These are phyloP conservation scores for Aeoliscus strigatus DNA, from an alignment of 2,797 vertebrate species.

Conservation along the genomic window DNA sequence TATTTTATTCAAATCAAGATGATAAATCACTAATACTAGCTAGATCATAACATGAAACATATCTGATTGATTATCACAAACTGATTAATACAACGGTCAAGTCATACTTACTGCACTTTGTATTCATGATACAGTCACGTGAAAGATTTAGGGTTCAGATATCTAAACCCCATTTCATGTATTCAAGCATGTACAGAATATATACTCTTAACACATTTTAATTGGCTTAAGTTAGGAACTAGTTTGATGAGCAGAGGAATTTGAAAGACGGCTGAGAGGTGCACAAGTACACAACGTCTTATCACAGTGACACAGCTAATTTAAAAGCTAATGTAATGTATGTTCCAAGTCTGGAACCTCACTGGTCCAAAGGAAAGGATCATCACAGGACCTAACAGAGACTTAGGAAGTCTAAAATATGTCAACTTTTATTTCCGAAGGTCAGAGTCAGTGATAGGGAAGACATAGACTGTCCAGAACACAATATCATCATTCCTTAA, in stretches of 20 bases:
- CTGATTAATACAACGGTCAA: conserved; percentile 40
- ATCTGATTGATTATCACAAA: conserved; percentile 45
- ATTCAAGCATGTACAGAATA: conserved; percentile 30
- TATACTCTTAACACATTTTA: conserved; percentile 16
- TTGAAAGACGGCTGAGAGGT: too few species aligned
- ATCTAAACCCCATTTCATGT: conserved; percentile 18
- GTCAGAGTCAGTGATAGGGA: neutral
- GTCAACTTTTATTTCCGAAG: neutral
- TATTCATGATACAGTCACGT: conserved; percentile 37
- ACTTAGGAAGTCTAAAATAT: conserved; percentile 8
- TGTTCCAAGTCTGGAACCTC: conserved; percentile 12
- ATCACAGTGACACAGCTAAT: conserved; percentile 18
- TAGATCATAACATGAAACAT: conserved; percentile 34
- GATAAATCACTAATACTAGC: conserved; percentile 48
- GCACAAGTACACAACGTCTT: conserved; percentile 8
- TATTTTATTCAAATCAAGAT: conserved; percentile 73
- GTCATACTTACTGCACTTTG: conserved; percentile 21
- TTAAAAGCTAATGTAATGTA: conserved; percentile 17
- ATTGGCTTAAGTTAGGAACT: conserved; percentile 23
- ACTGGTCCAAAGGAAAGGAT: conserved; percentile 8
- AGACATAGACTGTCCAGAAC: neutral
- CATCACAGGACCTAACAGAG: conserved; percentile 2
- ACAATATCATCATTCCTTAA: too few species aligned
- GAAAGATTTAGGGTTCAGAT: conserved; percentile 30
- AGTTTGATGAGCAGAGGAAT: conserved; percentile 9